A percentile compares a stretch with the other conserved stretches of the same genome.
These are phyloP conservation scores for Grammomys surdaster DNA, from an alignment of 2,113 vertebrate species.

Conservation along the genomic window DNA sequence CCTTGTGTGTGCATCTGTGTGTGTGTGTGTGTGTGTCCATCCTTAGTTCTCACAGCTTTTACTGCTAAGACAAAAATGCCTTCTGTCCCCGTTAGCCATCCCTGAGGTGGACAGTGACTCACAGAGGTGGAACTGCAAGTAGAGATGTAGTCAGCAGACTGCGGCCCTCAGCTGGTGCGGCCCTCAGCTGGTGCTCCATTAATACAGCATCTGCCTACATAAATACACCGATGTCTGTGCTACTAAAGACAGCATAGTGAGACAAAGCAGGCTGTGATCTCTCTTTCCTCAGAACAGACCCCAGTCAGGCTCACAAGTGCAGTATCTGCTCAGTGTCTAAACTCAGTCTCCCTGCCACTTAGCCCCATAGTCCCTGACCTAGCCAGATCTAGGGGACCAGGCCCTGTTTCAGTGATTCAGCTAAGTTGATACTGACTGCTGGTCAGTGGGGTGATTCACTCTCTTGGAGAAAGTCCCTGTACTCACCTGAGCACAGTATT, in stretches of 20 bases:
- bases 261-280: fast-evolving
- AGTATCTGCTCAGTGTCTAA: neutral
- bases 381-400: neutral
- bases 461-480: neutral
- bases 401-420: too few species aligned
- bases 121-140: neutral
- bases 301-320: fast-evolving
- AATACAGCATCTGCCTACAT: neutral
- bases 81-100: fast-evolving
- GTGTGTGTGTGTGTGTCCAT: too few species aligned
- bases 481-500: too few species aligned
- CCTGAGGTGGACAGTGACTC: neutral
- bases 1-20: neutral
- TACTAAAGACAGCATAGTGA: neutral
- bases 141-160: neutral
- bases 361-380: neutral
- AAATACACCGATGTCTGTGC: neutral
- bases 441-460: neutral
- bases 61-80: neutral
- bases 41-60: neutral
- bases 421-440: too few species aligned
- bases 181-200: neutral
- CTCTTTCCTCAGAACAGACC: neutral
- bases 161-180: too few species aligned
- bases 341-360: neutral